phyloP scores from a whole-genome alignment of 2,113 vertebrate species.

The Alexandromys fortis region DNA sequence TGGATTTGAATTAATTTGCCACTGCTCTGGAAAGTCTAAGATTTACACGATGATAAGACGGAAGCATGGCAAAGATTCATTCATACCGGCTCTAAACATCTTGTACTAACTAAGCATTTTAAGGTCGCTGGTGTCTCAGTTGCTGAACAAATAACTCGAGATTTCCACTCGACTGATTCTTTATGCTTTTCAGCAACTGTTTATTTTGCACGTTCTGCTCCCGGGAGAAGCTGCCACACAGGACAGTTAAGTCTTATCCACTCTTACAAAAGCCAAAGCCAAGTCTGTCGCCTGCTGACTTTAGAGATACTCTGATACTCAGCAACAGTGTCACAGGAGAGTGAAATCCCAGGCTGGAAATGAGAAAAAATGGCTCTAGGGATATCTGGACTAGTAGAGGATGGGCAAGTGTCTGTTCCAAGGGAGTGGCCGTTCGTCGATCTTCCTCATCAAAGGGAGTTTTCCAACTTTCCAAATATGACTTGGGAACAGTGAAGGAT shows the following conservation, averaged over 20 bases:
- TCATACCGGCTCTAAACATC: conserved; percentile 52
- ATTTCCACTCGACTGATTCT: conserved; percentile 70
- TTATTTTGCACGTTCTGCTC: conserved; percentile 52
- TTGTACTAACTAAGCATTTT: conserved; percentile 34
- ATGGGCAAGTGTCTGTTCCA: neutral
- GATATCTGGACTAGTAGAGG: neutral
- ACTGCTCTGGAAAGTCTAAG: neutral
- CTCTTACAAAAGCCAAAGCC: conserved; percentile 20
- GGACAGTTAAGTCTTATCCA: neutral
- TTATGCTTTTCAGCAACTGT: conserved; percentile 65
- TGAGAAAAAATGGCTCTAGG: neutral
- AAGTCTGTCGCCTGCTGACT: conserved; percentile 46
- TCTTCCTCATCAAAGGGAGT: conserved; percentile 41
- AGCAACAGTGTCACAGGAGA: neutral
- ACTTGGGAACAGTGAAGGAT: neutral
- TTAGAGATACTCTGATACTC: conserved; percentile 46
- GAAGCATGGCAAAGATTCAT: conserved; percentile 43
- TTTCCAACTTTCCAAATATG: conserved; percentile 52
- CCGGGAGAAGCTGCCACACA: neutral
- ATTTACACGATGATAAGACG: neutral
- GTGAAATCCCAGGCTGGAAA: neutral
- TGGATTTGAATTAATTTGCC: neutral
- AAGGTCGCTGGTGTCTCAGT: conserved; percentile 61
- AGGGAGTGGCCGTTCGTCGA: conserved; percentile 27
- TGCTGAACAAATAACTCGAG: conserved; percentile 54